These are phyloP conservation scores for Ectropis grisescens DNA, from an alignment of 1,140 invertebrate genomes.

Conservation along the genomic window DNA sequence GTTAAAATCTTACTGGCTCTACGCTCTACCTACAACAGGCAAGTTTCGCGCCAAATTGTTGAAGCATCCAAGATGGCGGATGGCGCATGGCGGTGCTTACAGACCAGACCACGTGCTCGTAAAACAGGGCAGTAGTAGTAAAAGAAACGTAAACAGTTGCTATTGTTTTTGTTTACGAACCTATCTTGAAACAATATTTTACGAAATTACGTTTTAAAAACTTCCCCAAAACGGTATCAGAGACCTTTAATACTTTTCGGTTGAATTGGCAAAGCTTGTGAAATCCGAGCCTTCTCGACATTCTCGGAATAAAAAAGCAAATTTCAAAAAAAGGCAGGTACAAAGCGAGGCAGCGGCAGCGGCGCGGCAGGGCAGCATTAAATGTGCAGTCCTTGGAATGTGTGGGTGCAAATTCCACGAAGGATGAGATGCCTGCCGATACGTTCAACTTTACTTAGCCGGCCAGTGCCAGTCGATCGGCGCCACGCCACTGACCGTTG, in stretches of 20 bases:
- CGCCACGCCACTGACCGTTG: conserved; percentile 25
- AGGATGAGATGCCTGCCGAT: conserved; percentile 45
- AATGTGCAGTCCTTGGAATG: conserved; percentile 27
- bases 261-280: neutral
- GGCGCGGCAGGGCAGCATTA: conserved; percentile 23
- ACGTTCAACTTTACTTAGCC: conserved; percentile 39
- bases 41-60: conserved; percentile 37
- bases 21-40: too few species aligned
- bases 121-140: neutral
- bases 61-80: conserved; percentile 30
- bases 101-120: conserved; percentile 40
- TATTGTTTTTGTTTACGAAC: neutral
- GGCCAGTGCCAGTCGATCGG: conserved; percentile 18
- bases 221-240: too few species aligned
- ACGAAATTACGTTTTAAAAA: too few species aligned
- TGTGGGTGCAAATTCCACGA: conserved; percentile 62
- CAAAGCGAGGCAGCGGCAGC: conserved; percentile 15
- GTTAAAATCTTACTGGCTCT: neutral
- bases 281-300: neutral
- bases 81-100: too few species aligned
- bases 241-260: neutral
- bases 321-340: conserved; percentile 6
- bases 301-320: conserved; percentile 3
- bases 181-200: neutral
- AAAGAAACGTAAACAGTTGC: neutral